Evolutionary conservation across 1,140 invertebrate genomes (phyloP).

Genomic region (Cardiocondyla obscurior): DNA sequence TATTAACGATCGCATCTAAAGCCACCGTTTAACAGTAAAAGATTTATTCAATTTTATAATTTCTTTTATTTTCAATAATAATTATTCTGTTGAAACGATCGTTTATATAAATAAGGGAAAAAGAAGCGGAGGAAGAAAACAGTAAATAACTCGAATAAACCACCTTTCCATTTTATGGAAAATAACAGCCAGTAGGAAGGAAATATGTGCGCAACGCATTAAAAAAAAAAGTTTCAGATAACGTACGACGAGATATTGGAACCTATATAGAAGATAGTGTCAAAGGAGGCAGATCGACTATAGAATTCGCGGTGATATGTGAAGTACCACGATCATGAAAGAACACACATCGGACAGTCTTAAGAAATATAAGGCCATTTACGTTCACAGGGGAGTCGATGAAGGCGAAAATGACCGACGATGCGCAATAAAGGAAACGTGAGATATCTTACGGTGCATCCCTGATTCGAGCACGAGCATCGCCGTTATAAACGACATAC

Average conservation of each 20-base stretch:
- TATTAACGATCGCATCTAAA: not conserved
- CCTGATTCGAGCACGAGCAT: conserved; percentile 3
- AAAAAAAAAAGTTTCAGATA: not conserved
- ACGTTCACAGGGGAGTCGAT: conserved; percentile 45
- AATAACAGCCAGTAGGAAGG: not conserved
- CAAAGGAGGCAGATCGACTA: not conserved
- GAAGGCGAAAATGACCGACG: conserved; percentile 39
- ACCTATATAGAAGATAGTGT: not conserved
- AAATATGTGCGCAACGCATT: not conserved
- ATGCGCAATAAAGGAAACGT: conserved; percentile 36
- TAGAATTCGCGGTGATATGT: conserved; percentile 7
- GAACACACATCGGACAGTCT: not conserved
- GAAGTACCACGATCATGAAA: not conserved
- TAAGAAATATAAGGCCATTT: conserved; percentile 41
- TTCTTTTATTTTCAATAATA: not conserved
- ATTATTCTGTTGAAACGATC: not conserved
- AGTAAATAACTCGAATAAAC: not conserved
- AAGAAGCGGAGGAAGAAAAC: not conserved
- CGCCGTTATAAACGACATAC: conserved; percentile 32
- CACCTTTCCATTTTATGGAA: not conserved
- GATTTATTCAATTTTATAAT: not conserved
- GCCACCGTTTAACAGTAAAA: not conserved
- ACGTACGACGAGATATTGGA: not conserved
- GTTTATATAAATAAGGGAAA: not conserved
- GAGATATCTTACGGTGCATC: conserved; percentile 19